phyloP scores from a whole-genome alignment of 2,888 invertebrate genomes.

The Nineta flava region DNA sequence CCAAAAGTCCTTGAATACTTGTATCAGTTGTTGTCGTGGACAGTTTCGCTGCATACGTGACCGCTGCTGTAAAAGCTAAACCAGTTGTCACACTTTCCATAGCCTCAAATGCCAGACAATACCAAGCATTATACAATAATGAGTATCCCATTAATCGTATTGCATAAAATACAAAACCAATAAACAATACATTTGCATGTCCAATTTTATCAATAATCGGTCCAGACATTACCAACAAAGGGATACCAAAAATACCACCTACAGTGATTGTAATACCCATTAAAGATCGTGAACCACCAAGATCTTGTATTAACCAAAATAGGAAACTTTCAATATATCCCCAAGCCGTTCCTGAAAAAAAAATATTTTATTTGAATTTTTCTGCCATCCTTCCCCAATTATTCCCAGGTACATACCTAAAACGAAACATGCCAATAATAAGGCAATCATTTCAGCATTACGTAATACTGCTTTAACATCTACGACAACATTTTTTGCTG shows the following conservation, averaged over 20 bases:
- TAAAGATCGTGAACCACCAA: conserved; percentile 55
- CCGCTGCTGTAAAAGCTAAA: conserved; percentile 58
- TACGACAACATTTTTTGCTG: conserved; percentile 49
- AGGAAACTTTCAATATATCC: conserved; percentile 70
- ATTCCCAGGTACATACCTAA: conserved; percentile 38
- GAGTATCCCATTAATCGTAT: conserved; percentile 59
- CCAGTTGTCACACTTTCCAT: conserved; percentile 63
- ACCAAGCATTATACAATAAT: conserved; percentile 59
- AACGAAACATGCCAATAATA: conserved; percentile 55
- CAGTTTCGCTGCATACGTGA: conserved; percentile 58
- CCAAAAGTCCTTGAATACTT: conserved; percentile 58
- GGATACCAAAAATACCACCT: conserved; percentile 59
- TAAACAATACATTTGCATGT: conserved; percentile 60
- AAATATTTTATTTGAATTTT: conserved; percentile 7
- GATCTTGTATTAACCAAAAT: conserved; percentile 63
- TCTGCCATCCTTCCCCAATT: neutral
- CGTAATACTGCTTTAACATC: conserved; percentile 51
- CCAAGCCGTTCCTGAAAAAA: conserved; percentile 54
- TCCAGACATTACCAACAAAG: conserved; percentile 57
- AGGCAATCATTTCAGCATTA: conserved; percentile 51
- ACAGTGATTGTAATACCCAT: conserved; percentile 72
- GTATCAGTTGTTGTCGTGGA: conserved; percentile 59
- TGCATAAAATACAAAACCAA: conserved; percentile 62
- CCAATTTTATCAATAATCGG: conserved; percentile 57
- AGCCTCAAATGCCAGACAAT: conserved; percentile 58